Conservation (phyloP, 2,888 invertebrate genomes). For the Frankliniella fusca region DNA sequence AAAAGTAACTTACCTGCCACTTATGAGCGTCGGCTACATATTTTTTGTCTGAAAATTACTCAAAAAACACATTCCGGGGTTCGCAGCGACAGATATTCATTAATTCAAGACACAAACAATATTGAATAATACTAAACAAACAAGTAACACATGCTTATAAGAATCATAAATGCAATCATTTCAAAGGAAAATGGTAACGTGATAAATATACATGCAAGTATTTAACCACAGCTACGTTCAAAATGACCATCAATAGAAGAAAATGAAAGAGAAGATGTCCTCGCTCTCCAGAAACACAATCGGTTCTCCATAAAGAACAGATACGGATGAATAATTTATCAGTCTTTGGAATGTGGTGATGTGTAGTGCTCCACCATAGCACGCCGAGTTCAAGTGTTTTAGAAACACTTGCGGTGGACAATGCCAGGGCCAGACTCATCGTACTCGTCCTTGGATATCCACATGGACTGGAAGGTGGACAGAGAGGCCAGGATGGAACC, state of each 20-base stretch:
- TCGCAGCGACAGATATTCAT: too few species aligned
- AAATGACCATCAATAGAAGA: background rate
- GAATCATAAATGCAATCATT: background rate
- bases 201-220: background rate
- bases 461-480: conserved; percentile 88
- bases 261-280: too few species aligned
- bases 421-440: conserved; percentile 79
- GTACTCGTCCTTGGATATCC: conserved; percentile 88
- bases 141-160: too few species aligned
- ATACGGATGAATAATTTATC: background rate
- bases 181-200: background rate
- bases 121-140: too few species aligned
- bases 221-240: background rate
- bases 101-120: too few species aligned
- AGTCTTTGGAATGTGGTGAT: background rate
- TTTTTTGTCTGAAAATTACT: too few species aligned
- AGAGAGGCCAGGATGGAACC: conserved; percentile 84
- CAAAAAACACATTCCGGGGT: too few species aligned
- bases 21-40: too few species aligned
- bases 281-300: too few species aligned
- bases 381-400: conserved; percentile 46
- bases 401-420: conserved; percentile 71
- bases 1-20: too few species aligned
- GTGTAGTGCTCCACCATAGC: background rate
- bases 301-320: too few species aligned